phyloP scores from a whole-genome alignment of 1,140 invertebrate species.

The Apis laboriosa region DNA sequence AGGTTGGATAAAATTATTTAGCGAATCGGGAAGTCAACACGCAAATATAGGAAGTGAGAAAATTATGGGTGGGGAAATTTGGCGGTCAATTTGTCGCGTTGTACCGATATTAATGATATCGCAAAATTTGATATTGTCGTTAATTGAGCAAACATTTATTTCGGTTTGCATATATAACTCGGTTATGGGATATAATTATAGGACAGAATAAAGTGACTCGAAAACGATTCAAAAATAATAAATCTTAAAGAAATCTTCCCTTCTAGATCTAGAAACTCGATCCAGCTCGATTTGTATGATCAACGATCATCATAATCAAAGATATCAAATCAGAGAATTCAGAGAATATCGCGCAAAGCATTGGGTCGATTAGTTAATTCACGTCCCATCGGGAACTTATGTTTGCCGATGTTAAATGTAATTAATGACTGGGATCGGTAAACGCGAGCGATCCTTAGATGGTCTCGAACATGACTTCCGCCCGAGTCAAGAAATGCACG shows the following conservation, averaged over 20 bases:
- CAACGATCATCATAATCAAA: neutral
- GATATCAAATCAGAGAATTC: slow-evolving; percentile 23
- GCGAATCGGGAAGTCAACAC: neutral
- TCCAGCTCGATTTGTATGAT: neutral
- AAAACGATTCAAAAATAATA: too few species aligned
- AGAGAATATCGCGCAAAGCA: slow-evolving; percentile 36
- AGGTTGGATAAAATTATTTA: neutral
- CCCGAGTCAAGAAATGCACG: slow-evolving; percentile 14
- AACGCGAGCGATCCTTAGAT: slow-evolving; percentile 43
- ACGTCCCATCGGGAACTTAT: slow-evolving; percentile 58
- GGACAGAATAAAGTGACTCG: too few species aligned
- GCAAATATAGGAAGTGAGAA: neutral
- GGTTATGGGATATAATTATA: too few species aligned
- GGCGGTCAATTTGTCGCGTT: neutral
- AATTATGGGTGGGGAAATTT: neutral
- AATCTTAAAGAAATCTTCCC: too few species aligned
- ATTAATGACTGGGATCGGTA: slow-evolving; percentile 54
- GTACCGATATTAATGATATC: too few species aligned
- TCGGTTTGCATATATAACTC: too few species aligned
- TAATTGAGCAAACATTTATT: too few species aligned
- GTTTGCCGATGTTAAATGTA: slow-evolving; percentile 55
- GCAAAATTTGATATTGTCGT: too few species aligned
- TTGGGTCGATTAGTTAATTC: slow-evolving; percentile 64
- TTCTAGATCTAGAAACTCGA: too few species aligned
- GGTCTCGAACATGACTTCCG: neutral